phyloP scores from a whole-genome alignment of 2,888 invertebrate genomes.

The Lepidocyrtinus sp. region DNA sequence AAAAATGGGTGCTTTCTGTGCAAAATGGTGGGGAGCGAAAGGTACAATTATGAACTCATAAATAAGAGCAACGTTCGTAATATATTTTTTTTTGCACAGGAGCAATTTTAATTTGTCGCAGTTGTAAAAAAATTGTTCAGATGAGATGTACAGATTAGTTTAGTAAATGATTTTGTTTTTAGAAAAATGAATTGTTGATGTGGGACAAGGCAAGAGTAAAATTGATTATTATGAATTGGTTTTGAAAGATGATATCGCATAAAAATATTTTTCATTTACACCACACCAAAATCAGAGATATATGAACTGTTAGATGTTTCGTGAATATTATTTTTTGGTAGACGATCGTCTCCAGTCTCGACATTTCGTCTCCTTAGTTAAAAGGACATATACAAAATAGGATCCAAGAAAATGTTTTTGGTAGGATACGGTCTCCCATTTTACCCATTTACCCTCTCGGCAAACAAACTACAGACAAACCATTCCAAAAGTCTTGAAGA shows the following conservation, averaged over 20 bases:
- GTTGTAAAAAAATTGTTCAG: not conserved
- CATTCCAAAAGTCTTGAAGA: too few species aligned
- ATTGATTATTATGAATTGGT: conserved; percentile 10
- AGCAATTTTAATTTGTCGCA: too few species aligned
- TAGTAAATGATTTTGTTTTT: not conserved
- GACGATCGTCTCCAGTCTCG: conserved; percentile 11
- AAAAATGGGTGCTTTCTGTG: conserved; percentile 17
- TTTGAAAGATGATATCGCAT: conserved; percentile 12
- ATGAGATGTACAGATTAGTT: not conserved
- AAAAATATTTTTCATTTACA: conserved; percentile 1
- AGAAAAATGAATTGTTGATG: not conserved
- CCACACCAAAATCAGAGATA: not conserved
- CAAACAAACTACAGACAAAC: too few species aligned
- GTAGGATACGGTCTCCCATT: conserved; percentile 9
- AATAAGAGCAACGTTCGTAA: conserved; percentile 24
- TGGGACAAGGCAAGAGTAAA: not conserved
- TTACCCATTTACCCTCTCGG: not conserved
- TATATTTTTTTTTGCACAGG: not conserved
- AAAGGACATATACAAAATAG: not conserved
- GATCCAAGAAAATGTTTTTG: not conserved
- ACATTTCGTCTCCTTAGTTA: conserved; percentile 6
- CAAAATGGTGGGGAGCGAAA: conserved; percentile 19
- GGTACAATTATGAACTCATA: conserved; percentile 49
- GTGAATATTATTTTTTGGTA: too few species aligned
- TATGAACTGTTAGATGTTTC: too few species aligned